Conservation (phyloP, 2,113 vertebrate genomes). For the Notiomystis cincta region DNA sequence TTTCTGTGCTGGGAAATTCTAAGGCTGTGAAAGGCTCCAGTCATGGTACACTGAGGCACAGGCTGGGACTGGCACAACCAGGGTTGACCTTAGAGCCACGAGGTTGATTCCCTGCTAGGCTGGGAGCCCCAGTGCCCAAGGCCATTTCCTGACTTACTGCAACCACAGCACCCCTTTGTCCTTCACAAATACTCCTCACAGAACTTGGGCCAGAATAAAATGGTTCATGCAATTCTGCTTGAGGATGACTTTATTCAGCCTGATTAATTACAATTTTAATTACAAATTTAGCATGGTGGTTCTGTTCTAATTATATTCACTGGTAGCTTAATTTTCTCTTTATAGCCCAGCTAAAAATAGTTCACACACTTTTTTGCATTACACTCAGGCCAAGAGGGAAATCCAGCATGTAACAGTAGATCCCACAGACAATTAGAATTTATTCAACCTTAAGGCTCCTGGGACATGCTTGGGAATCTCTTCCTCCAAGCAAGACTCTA, state of each 20-base stretch:
- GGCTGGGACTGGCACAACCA: not conserved
- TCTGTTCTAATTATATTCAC: not conserved
- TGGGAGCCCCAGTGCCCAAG: not conserved
- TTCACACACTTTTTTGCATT: not conserved
- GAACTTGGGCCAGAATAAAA: not conserved
- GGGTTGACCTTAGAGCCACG: accelerated
- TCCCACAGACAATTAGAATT: not conserved
- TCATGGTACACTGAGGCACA: not conserved
- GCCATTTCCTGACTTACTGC: not conserved
- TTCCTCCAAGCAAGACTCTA: not conserved
- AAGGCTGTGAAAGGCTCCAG: not conserved
- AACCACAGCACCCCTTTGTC: not conserved
- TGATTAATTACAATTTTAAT: not conserved
- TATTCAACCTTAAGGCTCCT: not conserved
- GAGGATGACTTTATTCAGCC: not conserved
- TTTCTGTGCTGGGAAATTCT: not conserved
- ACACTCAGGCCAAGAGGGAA: not conserved
- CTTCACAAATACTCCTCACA: not conserved
- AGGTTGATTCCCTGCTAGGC: not conserved
- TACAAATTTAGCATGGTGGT: not conserved
- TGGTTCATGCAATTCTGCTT: not conserved
- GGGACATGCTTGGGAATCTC: not conserved
- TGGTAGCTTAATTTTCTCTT: not conserved
- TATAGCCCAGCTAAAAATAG: not conserved
- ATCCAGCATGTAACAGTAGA: not conserved